Base-by-base conservation (phyloP, 2,888 invertebrate genomes). In the Oscheius sp. region DNA sequence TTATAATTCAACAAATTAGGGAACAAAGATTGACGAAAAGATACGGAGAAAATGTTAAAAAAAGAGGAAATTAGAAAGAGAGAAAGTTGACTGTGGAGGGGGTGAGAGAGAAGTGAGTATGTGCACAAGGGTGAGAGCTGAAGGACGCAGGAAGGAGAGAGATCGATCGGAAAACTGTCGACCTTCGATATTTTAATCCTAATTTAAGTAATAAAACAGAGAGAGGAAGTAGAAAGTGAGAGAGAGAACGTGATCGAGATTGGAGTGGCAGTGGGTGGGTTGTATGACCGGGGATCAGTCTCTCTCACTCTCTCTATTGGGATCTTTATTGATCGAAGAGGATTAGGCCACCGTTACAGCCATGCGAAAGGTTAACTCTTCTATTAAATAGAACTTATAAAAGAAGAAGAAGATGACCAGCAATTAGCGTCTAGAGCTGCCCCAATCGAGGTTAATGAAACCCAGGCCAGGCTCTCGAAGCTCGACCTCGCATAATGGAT, bases 391-490 rank as follows among this genome's bases (percentile, higher is more conserved):
- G 35, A 9, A 35, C 35, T 3, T 35, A 35, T 35, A 35, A 9
- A n/a, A 29, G 29, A 58, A 13, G 55, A 55, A 66, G 66, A 49
- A 25, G 27, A 49, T 35, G 35, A 9, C 35, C 35, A 35, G 35
- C 52, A 66, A 66, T 66, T 66, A 66, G 66, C 52, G 29, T 25
- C 66, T 29, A 66, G 66, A 52, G 66, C 18, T n/a, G n/a, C n/a
- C 66, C 66, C 66, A 66, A 66, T 66, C 35, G 66, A 52, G 66
- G 52, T 52, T 66, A 66, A 66, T 66, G 66, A 66, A 66, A 66
- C 61, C 55, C 49, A 16, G 27, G 12, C 21, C 55, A 25, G 55
- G 55, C 55, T 23, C 61, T 61, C 61, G 16, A 21, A 43, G 43
- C 41, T 41, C 61, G 61, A 61, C 61, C 61, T 61, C 61, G 43